Conservation (phyloP, 2,888 invertebrate species). For the Fabriciana adippe region DNA sequence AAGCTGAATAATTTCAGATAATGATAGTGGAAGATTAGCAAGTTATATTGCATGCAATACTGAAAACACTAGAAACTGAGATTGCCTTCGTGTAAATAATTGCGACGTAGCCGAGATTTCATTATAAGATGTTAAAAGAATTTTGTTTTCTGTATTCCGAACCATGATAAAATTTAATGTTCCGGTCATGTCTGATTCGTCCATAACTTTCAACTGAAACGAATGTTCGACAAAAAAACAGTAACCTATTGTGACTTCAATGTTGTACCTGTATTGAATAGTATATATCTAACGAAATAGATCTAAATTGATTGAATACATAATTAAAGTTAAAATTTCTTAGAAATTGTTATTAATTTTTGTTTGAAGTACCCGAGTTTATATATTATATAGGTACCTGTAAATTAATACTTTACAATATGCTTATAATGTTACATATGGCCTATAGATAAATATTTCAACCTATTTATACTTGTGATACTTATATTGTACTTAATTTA, state of each 20-base stretch:
- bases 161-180: conserved; percentile 16
- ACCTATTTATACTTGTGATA: no score
- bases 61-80: not conserved
- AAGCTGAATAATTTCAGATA: conserved; percentile 8
- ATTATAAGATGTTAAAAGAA: conserved; percentile 5
- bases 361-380: no score
- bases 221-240: conserved; percentile 3
- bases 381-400: no score
- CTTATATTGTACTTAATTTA: no score
- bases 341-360: no score
- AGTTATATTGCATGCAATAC: not conserved
- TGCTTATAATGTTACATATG: no score
- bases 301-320: no score
- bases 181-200: conserved; percentile 10
- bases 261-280: not conserved
- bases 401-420: no score
- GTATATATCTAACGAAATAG: not conserved
- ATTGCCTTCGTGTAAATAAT: not conserved
- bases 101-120: not conserved
- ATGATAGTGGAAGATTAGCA: not conserved
- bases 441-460: no score
- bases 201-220: not conserved
- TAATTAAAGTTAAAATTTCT: no score
- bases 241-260: not conserved
- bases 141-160: not conserved